Evolutionary conservation across 2,888 invertebrate species (phyloP), one percentile per base, ranked within the genome.

Genomic region (Spilarctia lutea): DNA sequence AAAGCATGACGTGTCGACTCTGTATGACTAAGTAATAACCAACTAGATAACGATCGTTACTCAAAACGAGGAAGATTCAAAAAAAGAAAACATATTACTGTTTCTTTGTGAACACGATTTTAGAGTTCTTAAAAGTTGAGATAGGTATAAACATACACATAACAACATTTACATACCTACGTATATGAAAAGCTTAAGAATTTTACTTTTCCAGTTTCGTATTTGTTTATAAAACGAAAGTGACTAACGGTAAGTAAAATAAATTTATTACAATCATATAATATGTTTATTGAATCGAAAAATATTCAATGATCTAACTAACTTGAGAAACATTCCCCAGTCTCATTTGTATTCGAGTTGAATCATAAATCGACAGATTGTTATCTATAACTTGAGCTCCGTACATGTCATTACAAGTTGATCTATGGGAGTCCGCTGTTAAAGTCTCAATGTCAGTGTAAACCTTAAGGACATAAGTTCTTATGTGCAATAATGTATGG

Each of bases 291-390:
- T 20, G 20, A 66, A 68, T 33, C 35, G 48, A 48, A 20, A 39
- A 65, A 18, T 45, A 24, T 69, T 30, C 39, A 18, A 27, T 39
- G 39, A 13, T 16, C n/a, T n/a, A 39, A 18, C 16, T 27, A 56
- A 67, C 67, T 35, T 67, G 71, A 69, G 87, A 88, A 89, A 88
- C 91, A 90, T 87, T 85, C 86, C 84, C 82, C 83, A 87, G 87
- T 87, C 89, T 91, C 90, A 92, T 93, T 93, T 88, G 91, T 92
- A 92, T 91, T 91, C 91, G 83, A 35, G 87, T 87, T 89, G 87
- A 86, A 79, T 85, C 88, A 91, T 94, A 94, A 94, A 94, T 94
- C 89, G 86, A 79, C 82, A 88, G 90, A 91, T 91, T 87, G 88
- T 87, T 88, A 86, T 63, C 30, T 30, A 63, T 27, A 85, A 80